A percentile compares a stretch with the other conserved stretches of the same genome.
Conservation (phyloP, 2,113 vertebrate genomes). For the Trochalopteron elliotii region DNA sequence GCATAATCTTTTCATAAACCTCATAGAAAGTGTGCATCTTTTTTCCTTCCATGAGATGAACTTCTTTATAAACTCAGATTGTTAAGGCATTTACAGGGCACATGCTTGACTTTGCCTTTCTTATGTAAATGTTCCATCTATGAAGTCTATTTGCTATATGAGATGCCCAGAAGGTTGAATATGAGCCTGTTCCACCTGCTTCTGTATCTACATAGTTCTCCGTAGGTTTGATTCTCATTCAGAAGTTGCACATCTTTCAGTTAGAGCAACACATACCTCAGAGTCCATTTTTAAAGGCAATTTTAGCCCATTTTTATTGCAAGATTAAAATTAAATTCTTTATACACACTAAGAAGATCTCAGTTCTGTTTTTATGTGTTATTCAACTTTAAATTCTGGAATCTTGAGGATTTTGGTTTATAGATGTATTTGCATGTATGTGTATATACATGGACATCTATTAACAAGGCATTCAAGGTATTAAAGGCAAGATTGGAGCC, state of each 20-base stretch:
- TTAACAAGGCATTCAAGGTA: neutral
- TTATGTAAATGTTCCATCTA: neutral
- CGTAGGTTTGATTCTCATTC: neutral
- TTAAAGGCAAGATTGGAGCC: neutral
- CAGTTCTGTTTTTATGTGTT: neutral
- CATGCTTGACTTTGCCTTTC: neutral
- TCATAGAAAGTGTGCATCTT: neutral
- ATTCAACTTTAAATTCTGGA: neutral
- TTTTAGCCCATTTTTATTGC: neutral
- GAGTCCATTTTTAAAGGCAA: neutral
- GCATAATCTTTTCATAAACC: neutral
- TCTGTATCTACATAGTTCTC: neutral
- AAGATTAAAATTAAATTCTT: neutral
- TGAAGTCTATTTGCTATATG: neutral
- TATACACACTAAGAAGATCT: neutral
- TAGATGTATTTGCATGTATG: accelerated
- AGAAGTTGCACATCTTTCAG: neutral
- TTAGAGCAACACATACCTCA: neutral
- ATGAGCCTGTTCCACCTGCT: neutral
- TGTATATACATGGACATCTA: neutral
- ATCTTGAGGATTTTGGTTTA: neutral
- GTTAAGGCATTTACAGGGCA: neutral
- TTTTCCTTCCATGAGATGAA: neutral
- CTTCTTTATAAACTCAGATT: neutral
- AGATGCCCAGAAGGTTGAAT: neutral